Conservation (phyloP, 1,140 invertebrate genomes). For the Sarcophaga peregrina region DNA sequence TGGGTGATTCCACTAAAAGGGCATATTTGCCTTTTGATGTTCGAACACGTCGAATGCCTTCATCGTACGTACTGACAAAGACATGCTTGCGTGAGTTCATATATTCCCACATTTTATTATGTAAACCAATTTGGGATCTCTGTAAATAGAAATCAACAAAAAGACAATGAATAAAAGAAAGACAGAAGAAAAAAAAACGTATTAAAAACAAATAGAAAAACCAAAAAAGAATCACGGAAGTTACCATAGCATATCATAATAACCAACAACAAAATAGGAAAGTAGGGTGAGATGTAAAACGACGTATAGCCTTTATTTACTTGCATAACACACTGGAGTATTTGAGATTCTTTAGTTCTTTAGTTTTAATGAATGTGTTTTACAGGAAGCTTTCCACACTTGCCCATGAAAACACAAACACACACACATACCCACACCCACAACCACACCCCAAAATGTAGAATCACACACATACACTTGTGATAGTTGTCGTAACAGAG, state of each 20-base stretch:
- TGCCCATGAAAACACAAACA: background rate
- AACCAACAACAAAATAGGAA: background rate
- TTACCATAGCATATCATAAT: background rate
- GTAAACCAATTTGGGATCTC: slow-evolving; percentile 90
- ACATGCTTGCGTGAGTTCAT: slow-evolving; percentile 88
- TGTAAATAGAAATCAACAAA: slow-evolving; percentile 66
- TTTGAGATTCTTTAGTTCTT: background rate
- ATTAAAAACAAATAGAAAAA: no score
- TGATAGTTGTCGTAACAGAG: background rate
- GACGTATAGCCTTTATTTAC: background rate
- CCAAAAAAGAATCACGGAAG: background rate
- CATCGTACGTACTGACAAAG: slow-evolving; percentile 84
- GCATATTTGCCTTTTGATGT: slow-evolving; percentile 92
- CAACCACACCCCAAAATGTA: background rate
- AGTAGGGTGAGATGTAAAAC: background rate
- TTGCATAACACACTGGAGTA: background rate
- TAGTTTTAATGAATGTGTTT: slow-evolving; percentile 10
- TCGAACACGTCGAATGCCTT: slow-evolving; percentile 84
- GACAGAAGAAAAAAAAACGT: background rate
- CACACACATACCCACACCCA: background rate
- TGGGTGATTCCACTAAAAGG: slow-evolving; percentile 92
- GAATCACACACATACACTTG: background rate
- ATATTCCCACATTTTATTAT: slow-evolving; percentile 95
- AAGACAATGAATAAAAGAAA: slow-evolving; percentile 6
- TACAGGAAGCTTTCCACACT: background rate